phyloP scores from a whole-genome alignment of 2,888 invertebrate species.

The Trichogramma dendrolimi region DNA sequence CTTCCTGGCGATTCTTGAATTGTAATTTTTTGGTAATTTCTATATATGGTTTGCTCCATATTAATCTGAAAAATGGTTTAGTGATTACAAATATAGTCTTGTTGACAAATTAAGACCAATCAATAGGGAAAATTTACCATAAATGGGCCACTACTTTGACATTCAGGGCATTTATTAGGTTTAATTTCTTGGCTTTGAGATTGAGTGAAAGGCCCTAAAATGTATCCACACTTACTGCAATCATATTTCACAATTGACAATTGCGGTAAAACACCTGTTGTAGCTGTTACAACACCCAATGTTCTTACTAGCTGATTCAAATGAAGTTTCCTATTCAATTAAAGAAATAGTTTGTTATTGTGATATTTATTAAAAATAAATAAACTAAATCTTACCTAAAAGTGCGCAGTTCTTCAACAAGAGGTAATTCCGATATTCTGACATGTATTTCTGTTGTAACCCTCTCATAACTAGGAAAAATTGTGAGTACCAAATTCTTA shows the following conservation, averaged over 20 bases:
- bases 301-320: slow-evolving; percentile 93
- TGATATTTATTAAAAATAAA: slow-evolving; percentile 2
- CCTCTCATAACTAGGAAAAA: slow-evolving; percentile 93
- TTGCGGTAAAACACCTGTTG: slow-evolving; percentile 94
- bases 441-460: slow-evolving; percentile 93
- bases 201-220: slow-evolving; percentile 95
- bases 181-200: slow-evolving; percentile 88
- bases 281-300: slow-evolving; percentile 90
- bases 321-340: slow-evolving; percentile 65
- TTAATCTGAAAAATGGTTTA: slow-evolving; percentile 67
- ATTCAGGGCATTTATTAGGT: slow-evolving; percentile 96
- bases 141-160: slow-evolving; percentile 94
- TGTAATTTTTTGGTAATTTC: slow-evolving; percentile 97
- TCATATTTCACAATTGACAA: slow-evolving; percentile 94
- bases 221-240: slow-evolving; percentile 91
- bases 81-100: slow-evolving; percentile 16
- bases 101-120: slow-evolving; percentile 65
- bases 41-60: slow-evolving; percentile 97
- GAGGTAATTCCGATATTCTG: slow-evolving; percentile 87
- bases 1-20: slow-evolving; percentile 97
- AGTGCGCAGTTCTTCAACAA: slow-evolving; percentile 92
- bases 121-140: slow-evolving; percentile 57
- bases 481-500: slow-evolving; percentile 85
- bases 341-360: not conserved
- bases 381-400: slow-evolving; percentile 61